These are phyloP conservation scores for Heliconius hortense DNA, from an alignment of 2,888 invertebrate species.

Conservation along the genomic window DNA sequence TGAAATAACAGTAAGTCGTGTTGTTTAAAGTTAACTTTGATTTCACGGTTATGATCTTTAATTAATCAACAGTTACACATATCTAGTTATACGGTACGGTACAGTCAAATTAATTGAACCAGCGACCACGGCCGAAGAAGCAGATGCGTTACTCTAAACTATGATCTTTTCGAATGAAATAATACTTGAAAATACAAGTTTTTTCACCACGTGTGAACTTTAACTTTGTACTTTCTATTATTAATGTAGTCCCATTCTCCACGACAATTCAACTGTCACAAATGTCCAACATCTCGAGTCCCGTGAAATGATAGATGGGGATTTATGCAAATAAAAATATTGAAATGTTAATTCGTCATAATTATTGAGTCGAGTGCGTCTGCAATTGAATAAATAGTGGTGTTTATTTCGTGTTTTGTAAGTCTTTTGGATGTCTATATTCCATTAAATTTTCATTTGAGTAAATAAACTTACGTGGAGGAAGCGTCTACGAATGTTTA, in stretches of 20 bases:
- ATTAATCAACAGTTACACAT: constrained; percentile 14
- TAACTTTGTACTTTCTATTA: constrained; percentile 55
- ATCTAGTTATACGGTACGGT: background rate
- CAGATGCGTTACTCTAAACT: background rate
- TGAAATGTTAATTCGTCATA: constrained; percentile 74
- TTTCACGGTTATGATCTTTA: constrained; percentile 11
- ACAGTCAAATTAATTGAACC: background rate
- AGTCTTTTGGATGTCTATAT: constrained; percentile 45
- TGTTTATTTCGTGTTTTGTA: constrained; percentile 62
- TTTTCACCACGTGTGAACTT: constrained; percentile 72
- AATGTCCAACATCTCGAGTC: constrained; percentile 68
- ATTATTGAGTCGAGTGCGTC: constrained; percentile 60
- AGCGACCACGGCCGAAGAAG: background rate
- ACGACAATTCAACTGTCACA: constrained; percentile 74
- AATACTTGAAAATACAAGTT: constrained; percentile 41
- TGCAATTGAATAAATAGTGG: constrained; percentile 63
- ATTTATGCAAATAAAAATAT: constrained; percentile 73
- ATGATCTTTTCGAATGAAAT: background rate
- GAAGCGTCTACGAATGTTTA: constrained; percentile 18
- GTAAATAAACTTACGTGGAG: constrained; percentile 10
- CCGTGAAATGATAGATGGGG: constrained; percentile 68
- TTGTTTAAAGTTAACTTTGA: background rate
- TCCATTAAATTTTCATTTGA: constrained; percentile 17
- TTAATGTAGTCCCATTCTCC: constrained; percentile 56
- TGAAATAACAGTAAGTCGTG: background rate